These are phyloP conservation scores for Brevimyrus niger DNA, from an alignment of 2,113 vertebrate species.

Conservation along the genomic window DNA sequence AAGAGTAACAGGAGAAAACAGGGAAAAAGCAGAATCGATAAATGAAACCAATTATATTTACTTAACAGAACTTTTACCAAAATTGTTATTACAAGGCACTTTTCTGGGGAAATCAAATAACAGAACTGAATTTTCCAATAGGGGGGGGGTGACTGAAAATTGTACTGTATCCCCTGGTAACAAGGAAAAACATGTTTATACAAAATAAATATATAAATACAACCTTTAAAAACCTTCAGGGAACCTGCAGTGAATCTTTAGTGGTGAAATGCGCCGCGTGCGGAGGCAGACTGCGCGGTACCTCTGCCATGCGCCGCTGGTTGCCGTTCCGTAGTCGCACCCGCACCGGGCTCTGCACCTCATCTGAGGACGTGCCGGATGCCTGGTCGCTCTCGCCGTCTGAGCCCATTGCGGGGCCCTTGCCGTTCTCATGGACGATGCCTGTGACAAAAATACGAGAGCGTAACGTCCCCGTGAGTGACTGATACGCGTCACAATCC, in stretches of 20 bases:
- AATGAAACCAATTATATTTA: background rate
- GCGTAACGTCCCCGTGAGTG: background rate
- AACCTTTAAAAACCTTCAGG: background rate
- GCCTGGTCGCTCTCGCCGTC: constrained; percentile 65
- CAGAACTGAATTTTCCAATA: background rate
- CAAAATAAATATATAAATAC: background rate
- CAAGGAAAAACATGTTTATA: background rate
- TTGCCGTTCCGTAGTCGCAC: constrained; percentile 65
- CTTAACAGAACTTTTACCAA: background rate
- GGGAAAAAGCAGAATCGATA: background rate
- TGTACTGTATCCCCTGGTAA: background rate
- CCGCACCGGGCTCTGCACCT: constrained; percentile 62
- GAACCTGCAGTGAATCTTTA: background rate
- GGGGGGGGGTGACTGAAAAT: background rate
- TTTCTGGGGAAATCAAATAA: background rate
- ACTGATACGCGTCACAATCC: background rate
- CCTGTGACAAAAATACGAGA: constrained; percentile 32
- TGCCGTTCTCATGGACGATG: constrained; percentile 62
- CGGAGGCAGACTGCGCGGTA: background rate
- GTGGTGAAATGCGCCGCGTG: background rate
- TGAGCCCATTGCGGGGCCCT: constrained; percentile 53
- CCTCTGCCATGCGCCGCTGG: constrained; percentile 56
- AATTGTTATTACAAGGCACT: background rate
- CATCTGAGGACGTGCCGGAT: constrained; percentile 60
- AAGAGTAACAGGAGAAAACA: background rate